phyloP scores from a whole-genome alignment of 2,797 vertebrate genomes.

The Limosa lapponica region DNA sequence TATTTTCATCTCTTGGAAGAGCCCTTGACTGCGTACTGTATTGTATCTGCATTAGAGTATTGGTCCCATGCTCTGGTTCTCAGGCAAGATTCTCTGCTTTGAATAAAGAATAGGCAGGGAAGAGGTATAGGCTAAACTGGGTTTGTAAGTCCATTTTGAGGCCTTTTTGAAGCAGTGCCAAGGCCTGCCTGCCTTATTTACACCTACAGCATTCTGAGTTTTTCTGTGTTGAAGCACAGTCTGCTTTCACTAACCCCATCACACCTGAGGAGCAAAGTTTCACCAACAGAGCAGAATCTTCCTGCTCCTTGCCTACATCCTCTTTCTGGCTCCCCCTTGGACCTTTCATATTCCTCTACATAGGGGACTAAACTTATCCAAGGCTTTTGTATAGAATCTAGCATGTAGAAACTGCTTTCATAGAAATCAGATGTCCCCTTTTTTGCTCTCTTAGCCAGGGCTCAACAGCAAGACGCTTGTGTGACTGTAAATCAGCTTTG shows the following conservation, averaged over 20 bases:
- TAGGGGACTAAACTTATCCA: not conserved
- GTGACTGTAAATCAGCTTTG: not conserved
- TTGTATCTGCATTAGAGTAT: not conserved
- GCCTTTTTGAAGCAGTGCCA: not conserved
- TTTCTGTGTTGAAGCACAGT: not conserved
- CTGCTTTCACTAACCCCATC: not conserved
- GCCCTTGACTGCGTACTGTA: not conserved
- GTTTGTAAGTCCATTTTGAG: not conserved
- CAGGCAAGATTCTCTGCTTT: not conserved
- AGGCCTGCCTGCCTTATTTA: not conserved
- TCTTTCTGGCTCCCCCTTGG: not conserved
- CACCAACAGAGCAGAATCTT: not conserved
- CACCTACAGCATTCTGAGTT: not conserved
- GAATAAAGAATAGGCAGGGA: not conserved
- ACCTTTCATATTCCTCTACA: not conserved
- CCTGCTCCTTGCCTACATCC: not conserved
- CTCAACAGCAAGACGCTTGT: not conserved
- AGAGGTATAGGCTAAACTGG: not conserved
- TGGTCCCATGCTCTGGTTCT: not conserved
- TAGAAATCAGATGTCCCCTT: not conserved
- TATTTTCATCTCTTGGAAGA: not conserved
- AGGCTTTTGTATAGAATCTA: not conserved
- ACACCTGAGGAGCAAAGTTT: not conserved
- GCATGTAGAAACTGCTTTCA: not conserved
- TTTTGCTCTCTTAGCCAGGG: not conserved